Percentiles rank a stretch among this genome's conserved stretches.
These are phyloP conservation scores for Anolis sagrei DNA, from an alignment of 2,113 vertebrate genomes.

Conservation along the genomic window DNA sequence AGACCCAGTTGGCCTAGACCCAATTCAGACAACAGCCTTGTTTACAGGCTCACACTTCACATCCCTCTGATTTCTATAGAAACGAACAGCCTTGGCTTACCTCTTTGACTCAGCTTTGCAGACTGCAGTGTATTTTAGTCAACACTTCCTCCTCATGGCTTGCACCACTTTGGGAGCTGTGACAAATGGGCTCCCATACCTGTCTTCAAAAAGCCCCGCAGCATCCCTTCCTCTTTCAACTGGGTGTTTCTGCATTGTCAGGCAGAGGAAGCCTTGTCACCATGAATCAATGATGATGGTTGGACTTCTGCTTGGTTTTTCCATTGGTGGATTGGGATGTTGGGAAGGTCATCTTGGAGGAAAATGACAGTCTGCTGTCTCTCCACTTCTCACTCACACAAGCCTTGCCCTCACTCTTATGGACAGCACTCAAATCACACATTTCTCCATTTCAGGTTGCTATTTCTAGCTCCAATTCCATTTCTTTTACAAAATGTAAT, in stretches of 20 bases:
- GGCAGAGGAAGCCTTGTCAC: background rate
- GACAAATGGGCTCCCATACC: background rate
- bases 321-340: background rate
- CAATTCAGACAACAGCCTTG: background rate
- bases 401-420: background rate
- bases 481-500: too few relatives aligned
- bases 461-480: background rate
- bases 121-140: background rate
- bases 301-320: background rate
- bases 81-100: background rate
- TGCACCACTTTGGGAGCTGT: background rate
- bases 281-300: background rate
- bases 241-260: background rate
- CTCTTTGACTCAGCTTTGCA: background rate
- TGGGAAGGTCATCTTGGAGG: background rate
- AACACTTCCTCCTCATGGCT: background rate
- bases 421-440: background rate
- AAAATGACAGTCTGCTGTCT: background rate
- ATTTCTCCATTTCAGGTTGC: background rate
- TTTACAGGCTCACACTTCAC: background rate
- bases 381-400: background rate
- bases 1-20: background rate
- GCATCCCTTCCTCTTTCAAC: background rate
- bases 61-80: background rate
- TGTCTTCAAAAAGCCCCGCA: background rate